These are phyloP conservation scores for Mycteria americana DNA, from an alignment of 2,797 vertebrate genomes.

Conservation along the genomic window DNA sequence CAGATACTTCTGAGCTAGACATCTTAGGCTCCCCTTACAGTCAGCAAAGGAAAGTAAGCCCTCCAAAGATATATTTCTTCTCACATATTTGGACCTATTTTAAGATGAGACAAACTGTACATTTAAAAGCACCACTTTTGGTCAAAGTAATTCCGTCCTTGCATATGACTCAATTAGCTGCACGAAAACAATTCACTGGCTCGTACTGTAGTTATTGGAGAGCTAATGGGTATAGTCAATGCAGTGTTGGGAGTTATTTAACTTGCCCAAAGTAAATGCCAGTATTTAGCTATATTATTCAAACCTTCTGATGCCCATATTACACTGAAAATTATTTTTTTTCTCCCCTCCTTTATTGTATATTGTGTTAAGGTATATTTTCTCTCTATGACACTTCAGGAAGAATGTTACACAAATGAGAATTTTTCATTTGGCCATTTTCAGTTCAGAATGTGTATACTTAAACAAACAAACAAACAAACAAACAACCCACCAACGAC, in stretches of 20 bases:
- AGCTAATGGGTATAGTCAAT: not conserved
- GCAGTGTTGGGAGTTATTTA: not conserved
- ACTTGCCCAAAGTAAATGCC: not conserved
- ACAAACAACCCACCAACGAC: rapidly evolving
- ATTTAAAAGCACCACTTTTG: not conserved
- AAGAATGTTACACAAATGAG: not conserved
- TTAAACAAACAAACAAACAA: not conserved
- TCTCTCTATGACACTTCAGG: not conserved
- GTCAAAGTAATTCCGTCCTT: not conserved
- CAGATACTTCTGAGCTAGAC: not conserved
- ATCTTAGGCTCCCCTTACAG: not conserved
- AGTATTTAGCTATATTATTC: not conserved
- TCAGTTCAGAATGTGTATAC: not conserved
- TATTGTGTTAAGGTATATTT: not conserved
- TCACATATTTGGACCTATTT: not conserved
- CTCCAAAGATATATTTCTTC: not conserved
- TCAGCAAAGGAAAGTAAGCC: not conserved
- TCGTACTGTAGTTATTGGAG: not conserved
- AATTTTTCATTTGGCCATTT: not conserved
- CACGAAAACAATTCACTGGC: not conserved
- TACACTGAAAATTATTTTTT: not conserved
- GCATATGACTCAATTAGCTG: not conserved
- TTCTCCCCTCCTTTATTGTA: no score
- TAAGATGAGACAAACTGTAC: not conserved
- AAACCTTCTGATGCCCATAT: not conserved